Evolutionary conservation across 2,797 vertebrate genomes (phyloP), one percentile per base, ranked within the genome.

Genomic region (Pseudomugil tenellus): DNA sequence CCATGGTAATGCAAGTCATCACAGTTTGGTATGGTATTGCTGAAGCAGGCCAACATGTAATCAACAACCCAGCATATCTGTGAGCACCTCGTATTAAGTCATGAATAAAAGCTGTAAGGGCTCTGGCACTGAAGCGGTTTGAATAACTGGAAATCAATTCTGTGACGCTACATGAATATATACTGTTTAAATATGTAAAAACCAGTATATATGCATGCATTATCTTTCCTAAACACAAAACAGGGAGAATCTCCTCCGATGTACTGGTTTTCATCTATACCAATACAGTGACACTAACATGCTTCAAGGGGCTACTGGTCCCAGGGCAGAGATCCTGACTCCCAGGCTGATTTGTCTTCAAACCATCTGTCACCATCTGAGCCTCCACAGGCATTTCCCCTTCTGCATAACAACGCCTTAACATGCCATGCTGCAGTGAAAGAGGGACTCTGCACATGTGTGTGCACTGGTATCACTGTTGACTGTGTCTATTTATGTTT

Each of bases 291-390:
- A 74, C 59, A 59, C 68, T 74, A 53, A 68, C 34, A 56, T 32
- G 63, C 55, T 57, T 67, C 77, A 73, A 80, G 66, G 53, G 63
- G 51, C 51, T 51, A 49, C 73, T 67, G 31, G 65, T 84, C 71
- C 60, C 76, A 79, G 76, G 87, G 73, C 84, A 88, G 70, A 90
- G 89, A 90, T 91, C 85, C 87, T 81, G 87, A 92, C 83, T 91
- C 90, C 82, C 82, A 80, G 87, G 77, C 83, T 81, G 84, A 80
- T 89, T 89, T 90, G 85, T 92, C 84, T 92, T 78, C 52, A 61
- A 80, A 83, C 94, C 94, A 95, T 94, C 93, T 95, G 93, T 92
- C 86, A 84, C 91, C 81, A 88, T 91, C 86, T 86, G 89, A 92
- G 78, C 71, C 88, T 86, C 90, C 86, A 87, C 92, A 89, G 91